These are phyloP conservation scores for Camptogramma bilineatum DNA, from an alignment of 2,888 invertebrate species.

Conservation along the genomic window DNA sequence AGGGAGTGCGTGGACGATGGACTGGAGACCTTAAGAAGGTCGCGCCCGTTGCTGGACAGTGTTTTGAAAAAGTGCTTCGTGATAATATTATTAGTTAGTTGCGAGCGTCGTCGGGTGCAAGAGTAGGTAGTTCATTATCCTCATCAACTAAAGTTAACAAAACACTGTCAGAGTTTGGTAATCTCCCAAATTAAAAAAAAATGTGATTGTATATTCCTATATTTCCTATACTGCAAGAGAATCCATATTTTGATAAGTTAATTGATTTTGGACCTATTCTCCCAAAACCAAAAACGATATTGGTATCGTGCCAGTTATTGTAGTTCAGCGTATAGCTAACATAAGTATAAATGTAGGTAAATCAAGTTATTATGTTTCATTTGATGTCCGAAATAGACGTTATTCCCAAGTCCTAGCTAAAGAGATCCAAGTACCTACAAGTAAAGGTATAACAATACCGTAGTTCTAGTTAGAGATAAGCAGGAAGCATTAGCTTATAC, in stretches of 20 bases:
- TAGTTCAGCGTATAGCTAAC: too few relatives aligned
- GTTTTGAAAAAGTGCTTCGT: neutral
- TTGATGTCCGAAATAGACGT: neutral
- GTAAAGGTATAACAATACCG: neutral
- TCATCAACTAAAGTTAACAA: neutral
- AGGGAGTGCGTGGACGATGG: neutral
- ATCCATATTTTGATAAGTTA: too few relatives aligned
- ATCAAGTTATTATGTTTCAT: neutral
- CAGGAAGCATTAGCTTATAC: neutral
- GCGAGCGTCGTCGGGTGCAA: neutral
- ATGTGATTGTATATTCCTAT: too few relatives aligned
- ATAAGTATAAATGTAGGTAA: neutral
- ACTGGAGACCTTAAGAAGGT: conserved; percentile 23
- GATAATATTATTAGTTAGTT: neutral
- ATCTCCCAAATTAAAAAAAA: too few relatives aligned
- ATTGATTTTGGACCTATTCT: too few relatives aligned
- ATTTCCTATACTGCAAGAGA: too few relatives aligned
- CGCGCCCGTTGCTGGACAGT: neutral
- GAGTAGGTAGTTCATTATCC: neutral
- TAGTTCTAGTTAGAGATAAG: neutral
- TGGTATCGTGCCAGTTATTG: too few relatives aligned
- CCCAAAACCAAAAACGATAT: too few relatives aligned
- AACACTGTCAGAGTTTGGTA: too few relatives aligned
- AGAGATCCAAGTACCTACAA: neutral
- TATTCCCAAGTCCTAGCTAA: neutral